Conservation (phyloP, 1,140 invertebrate genomes). For the Mya arenaria region DNA sequence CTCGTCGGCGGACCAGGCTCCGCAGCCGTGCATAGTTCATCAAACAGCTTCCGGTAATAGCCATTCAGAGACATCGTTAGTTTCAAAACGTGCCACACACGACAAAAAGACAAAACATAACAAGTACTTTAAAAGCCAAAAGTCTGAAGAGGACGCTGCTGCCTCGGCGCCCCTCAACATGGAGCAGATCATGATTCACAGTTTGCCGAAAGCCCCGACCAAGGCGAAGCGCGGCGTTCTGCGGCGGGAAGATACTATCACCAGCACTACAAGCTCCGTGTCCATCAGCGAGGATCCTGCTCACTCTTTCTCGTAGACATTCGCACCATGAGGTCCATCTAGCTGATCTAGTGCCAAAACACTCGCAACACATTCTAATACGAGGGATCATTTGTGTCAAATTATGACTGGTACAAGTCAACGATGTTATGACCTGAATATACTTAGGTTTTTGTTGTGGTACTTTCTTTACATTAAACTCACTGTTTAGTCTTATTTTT, state of each 20-base stretch:
- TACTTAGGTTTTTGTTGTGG: too few species aligned
- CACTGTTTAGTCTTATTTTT: too few species aligned
- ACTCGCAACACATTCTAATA: too few species aligned
- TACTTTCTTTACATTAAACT: too few species aligned
- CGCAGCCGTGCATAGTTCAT: constrained; percentile 70
- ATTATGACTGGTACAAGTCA: too few species aligned
- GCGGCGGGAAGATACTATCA: constrained; percentile 51
- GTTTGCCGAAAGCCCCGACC: constrained; percentile 26
- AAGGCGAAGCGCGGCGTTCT: constrained; percentile 40
- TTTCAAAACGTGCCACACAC: constrained; percentile 54
- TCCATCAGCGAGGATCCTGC: constrained; percentile 7
- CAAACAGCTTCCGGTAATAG: constrained; percentile 67
- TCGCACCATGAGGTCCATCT: too few species aligned
- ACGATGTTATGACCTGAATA: too few species aligned
- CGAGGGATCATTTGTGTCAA: too few species aligned
- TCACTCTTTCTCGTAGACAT: too few species aligned
- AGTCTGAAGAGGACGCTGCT: constrained; percentile 57
- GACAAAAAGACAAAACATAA: constrained; percentile 68
- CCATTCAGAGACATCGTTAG: constrained; percentile 51
- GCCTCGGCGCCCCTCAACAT: constrained; percentile 72
- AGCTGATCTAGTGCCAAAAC: too few species aligned
- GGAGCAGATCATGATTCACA: constrained; percentile 74
- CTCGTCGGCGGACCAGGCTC: constrained; percentile 40
- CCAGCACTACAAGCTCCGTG: constrained; percentile 36
- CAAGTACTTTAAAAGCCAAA: constrained; percentile 69